Percentiles rank a stretch among this genome's conserved stretches.
These are phyloP conservation scores for Nysson spinosus DNA, from an alignment of 2,888 invertebrate genomes.

Conservation along the genomic window DNA sequence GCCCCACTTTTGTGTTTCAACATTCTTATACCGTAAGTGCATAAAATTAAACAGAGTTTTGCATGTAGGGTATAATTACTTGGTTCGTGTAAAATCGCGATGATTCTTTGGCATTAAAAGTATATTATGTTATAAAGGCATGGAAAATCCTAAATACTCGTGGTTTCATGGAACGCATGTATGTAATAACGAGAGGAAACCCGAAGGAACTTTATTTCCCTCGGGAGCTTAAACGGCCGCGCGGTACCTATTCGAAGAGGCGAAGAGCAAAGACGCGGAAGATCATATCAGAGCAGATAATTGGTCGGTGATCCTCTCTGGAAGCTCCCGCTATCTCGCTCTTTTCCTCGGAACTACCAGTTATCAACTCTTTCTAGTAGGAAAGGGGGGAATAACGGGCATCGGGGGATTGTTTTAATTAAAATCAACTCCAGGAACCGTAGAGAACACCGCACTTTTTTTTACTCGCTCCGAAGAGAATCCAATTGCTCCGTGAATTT, in stretches of 20 bases:
- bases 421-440: constrained; percentile 57
- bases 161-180: constrained; percentile 58
- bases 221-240: constrained; percentile 70
- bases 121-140: constrained; percentile 17
- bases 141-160: constrained; percentile 25
- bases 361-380: constrained; percentile 5
- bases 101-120: constrained; percentile 42
- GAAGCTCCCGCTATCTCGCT: constrained; percentile 54
- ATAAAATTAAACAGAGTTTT: too few relatives aligned
- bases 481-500: constrained; percentile 19
- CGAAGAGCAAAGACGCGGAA: constrained; percentile 65
- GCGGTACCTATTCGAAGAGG: constrained; percentile 41
- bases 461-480: constrained; percentile 2
- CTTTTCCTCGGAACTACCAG: constrained; percentile 18
- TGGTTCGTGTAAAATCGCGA: constrained; percentile 54
- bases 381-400: constrained; percentile 24
- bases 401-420: constrained; percentile 69
- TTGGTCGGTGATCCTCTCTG: constrained; percentile 74
- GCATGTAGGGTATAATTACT: too few relatives aligned
- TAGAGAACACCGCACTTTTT: constrained; percentile 13
- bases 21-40: too few relatives aligned
- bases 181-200: constrained; percentile 76
- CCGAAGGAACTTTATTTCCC: constrained; percentile 73
- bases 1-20: neutral
- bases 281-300: constrained; percentile 76